Base-by-base conservation (phyloP, 2,888 invertebrate genomes). In the Hermaeophaga mercurialis region DNA sequence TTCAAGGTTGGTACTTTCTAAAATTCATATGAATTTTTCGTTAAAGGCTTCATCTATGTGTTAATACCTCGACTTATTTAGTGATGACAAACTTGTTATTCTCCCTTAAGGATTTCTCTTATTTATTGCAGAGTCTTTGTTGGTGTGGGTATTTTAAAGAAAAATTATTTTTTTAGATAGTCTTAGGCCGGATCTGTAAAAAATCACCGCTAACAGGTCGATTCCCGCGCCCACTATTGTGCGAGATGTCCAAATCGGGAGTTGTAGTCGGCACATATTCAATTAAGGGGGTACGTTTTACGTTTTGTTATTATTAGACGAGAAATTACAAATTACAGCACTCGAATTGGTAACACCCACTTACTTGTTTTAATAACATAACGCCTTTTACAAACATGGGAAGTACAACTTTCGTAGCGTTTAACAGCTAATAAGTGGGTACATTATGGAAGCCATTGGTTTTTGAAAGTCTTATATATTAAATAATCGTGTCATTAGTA, bases 171-270 rank as follows among this genome's bases (percentile, higher is more conserved):
- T n/a, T 46, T 17, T 8, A 31, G n/a, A 44, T 7, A 12, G 36
- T 4, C n/a, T 11, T 6, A 12, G 33, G 15, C 46, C 39, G 43
- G 17, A 7, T 9, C 52, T 46, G 43, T 24, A 12, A 15, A 15
- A 31, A 52, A 43, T 22, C 43, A 33, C 28, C 22, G 19, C 17
- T 28, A 39, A 36, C 17, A 31, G 63, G 59, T 61, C 58, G 62
- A 63, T 63, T 61, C 59, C 57, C 64, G 59, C 58, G 64, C 58
- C 61, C 59, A 56, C 58, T 31, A 18, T 53, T 41, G 46, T 53
- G 47, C 61, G 33, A 33, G 33, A 59, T 62, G 54, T 61, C 65
- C 54, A 64, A 66, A 65, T 65, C 59, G 53, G 61, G 60, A 56
- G 34, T 43, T 43, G 59, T 54, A 60, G 56, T 61, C 60, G 41